Base-by-base conservation (phyloP, 2,797 vertebrate genomes). In the Pangasius sanitwongsei region DNA sequence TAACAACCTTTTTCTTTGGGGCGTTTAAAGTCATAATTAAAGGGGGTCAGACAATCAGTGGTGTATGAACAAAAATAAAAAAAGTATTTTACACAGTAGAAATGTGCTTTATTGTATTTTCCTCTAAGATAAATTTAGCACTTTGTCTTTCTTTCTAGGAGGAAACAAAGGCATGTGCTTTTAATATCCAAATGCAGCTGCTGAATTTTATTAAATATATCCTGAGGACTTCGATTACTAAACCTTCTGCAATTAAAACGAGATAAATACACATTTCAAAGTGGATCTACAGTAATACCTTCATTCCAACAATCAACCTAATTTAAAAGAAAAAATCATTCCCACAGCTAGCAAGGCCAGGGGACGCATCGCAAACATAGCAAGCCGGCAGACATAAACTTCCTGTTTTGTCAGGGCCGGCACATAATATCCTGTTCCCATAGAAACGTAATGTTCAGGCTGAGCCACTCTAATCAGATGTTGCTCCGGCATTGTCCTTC, bases 391-490 rank as follows among this genome's bases (percentile, higher is more conserved):
- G 89, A 91, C 80, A 89, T 85, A 91, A 90, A 93, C 93, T 92
- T 93, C 92, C 91, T 92, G 90, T 93, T 92, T 90, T 88, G 90
- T 91, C 78, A 81, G 83, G 86, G 84, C 88, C 53, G 9, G 88
- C 83, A 87, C 86, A 89, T 85, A 91, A 92, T 91, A 91, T 91
- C 91, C 89, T 87, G 92, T 93, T 92, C 87, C 93, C 93, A 93
- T 93, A 91, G 93, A 92, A 93, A 94, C 93, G 1, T 61, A 89
- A 87, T 75, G 82, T 92, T 92, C 90, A 86, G 67, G 53, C 90
- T 90, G 89, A 72, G 90, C 59, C 53, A 44, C 87, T 90, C 82
- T 93, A 90, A 90, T 93, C 90, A 92, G 91, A 94, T 92, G 92
- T 87, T 89, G 86, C 87, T 89, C 89, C 83, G 61, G 72, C 83